Percentiles rank a stretch among this genome's conserved stretches.
phyloP scores from a whole-genome alignment of 2,113 vertebrate genomes.

The Gracilinanus agilis region DNA sequence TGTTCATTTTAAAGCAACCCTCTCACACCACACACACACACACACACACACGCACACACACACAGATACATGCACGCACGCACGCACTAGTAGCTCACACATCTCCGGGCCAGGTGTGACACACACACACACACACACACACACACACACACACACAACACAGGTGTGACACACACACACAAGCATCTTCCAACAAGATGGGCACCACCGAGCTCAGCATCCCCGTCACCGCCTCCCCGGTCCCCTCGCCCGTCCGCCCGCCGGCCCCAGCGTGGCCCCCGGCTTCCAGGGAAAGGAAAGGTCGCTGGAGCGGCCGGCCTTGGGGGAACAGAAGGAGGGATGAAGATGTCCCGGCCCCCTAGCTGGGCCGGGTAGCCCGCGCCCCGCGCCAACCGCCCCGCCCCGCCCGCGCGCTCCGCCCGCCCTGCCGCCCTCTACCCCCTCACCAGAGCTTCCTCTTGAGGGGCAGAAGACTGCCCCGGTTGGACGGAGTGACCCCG shows the following conservation, averaged over 20 bases:
- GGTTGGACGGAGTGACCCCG: slow-evolving; percentile 98
- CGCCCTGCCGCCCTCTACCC: slow-evolving; percentile 69
- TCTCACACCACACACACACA: background rate
- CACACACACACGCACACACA: background rate
- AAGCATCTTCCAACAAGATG: background rate
- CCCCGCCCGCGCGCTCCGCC: background rate
- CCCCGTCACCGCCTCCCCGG: background rate
- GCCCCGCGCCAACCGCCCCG: background rate
- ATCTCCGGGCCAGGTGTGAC: background rate
- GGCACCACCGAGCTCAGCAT: background rate
- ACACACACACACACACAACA: background rate
- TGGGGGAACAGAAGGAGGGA: background rate
- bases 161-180: background rate
- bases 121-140: background rate
- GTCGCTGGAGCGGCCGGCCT: background rate
- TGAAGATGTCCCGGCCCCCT: background rate
- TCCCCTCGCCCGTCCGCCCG: background rate
- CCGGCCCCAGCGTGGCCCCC: background rate
- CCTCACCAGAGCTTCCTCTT: slow-evolving; percentile 98
- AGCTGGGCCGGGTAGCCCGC: background rate
- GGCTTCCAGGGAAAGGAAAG: background rate
- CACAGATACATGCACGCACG: background rate
- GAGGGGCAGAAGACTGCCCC: slow-evolving; percentile 96
- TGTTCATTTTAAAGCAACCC: background rate
- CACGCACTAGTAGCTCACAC: background rate